Base-by-base conservation (phyloP, 2,113 vertebrate genomes). In the Sigmodon hispidus region DNA sequence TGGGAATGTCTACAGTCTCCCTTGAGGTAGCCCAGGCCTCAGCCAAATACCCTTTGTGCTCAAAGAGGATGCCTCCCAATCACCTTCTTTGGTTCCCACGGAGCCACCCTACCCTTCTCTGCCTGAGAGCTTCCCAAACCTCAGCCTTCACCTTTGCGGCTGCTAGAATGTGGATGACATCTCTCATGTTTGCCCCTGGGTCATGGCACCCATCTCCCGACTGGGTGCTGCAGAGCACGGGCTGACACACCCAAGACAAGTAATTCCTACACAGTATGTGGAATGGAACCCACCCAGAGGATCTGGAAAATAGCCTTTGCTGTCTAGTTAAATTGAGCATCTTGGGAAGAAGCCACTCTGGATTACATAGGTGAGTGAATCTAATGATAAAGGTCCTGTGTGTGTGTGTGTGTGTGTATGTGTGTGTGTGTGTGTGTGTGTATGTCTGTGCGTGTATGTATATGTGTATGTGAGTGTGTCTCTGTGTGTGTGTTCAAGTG, bases 41-140 rank as follows among this genome's bases (percentile, higher is more conserved):
- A 15, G 3, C 67, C 22, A 70, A 29, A 67, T 67, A 48, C 8
- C 26, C 24, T 40, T 22, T 24, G 77, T 31, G 4, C 21, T 48
- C 48, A 9, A 11, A 70, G 79, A 73, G 0, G 36, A 40, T 31
- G 70, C 31, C 5, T 24, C 10, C 69, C 19, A 50, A 75, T 40
- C 1, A 8, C 36, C 22, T 75, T 1, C 84, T 3, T 0, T 5
- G 5, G 13, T n/a, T 80, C n/a, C 3, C 1, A 40, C 29, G 50
- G 29, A 52, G 21, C n/a, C 1, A 22, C 8, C 34, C 59, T 26
- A 55, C 36, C 34, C 13, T 19, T 24, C 15, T 13, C 84, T 5
- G 11, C 36, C 57, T 16, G 17, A 45, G 57, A 29, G 5, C 21
- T 26, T 29, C 11, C 73, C 34, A 43, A 3, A n/a, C 63, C 50